phyloP scores from a whole-genome alignment of 2,888 invertebrate species.

The Euzophera pinguis region DNA sequence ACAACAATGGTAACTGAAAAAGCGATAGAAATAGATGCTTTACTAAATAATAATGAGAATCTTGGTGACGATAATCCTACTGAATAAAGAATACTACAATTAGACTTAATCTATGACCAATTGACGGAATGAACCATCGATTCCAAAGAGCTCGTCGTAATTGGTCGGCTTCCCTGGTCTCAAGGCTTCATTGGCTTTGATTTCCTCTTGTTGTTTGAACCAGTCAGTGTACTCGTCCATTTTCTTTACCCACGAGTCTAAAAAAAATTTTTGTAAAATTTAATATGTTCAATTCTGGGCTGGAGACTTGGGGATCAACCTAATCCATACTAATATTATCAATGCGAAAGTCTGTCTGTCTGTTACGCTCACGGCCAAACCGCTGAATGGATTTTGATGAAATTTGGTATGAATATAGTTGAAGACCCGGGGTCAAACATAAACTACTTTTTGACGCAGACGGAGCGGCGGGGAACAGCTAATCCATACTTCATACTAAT shows the following conservation, averaged over 20 bases:
- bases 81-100: not conserved
- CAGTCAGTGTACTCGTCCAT: conserved; percentile 87
- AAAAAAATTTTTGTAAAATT: conserved; percentile 29
- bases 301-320: too few relatives aligned
- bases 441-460: too few relatives aligned
- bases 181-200: conserved; percentile 88
- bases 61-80: conserved; percentile 7
- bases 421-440: too few relatives aligned
- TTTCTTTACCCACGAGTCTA: conserved; percentile 90
- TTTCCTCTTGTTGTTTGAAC: conserved; percentile 88
- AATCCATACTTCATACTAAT: too few relatives aligned
- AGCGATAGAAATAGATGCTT: conserved; percentile 48
- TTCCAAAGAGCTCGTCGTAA: conserved; percentile 91
- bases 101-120: conserved; percentile 85
- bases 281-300: too few relatives aligned
- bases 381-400: too few relatives aligned
- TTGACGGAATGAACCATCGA: conserved; percentile 93
- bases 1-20: conserved; percentile 45
- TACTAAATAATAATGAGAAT: conserved; percentile 15
- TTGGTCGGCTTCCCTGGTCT: conserved; percentile 92
- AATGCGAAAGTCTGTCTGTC: too few relatives aligned
- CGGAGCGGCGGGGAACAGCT: too few relatives aligned
- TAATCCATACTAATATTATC: too few relatives aligned
- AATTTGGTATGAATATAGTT: too few relatives aligned
- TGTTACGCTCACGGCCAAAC: too few relatives aligned